Evolutionary conservation across 2,888 invertebrate species (phyloP).

Genomic region (Folsomia manolachei): DNA sequence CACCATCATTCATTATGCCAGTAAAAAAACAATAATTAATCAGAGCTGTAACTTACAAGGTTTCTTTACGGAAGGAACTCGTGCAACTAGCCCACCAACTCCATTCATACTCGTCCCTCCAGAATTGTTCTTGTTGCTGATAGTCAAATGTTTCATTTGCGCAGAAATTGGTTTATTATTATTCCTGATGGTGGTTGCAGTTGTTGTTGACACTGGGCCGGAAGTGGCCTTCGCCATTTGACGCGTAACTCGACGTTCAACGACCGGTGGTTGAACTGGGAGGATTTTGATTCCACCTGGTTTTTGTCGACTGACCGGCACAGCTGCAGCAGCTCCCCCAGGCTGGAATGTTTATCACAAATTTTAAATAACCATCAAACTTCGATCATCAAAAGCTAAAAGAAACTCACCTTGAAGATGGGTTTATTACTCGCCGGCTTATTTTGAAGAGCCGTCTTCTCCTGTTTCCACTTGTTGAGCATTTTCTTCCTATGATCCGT

Average conservation of each 20-base stretch:
- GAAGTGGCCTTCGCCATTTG: slow-evolving; percentile 36
- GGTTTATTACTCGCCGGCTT: background rate
- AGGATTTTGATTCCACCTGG: background rate
- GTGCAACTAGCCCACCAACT: too few relatives aligned
- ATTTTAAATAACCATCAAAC: background rate
- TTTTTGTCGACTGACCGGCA: background rate
- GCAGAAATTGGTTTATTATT: background rate
- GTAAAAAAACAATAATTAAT: too few relatives aligned
- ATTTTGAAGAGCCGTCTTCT: background rate
- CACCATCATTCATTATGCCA: too few relatives aligned
- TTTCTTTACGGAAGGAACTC: too few relatives aligned
- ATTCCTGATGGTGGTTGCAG: background rate
- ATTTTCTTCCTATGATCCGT: background rate
- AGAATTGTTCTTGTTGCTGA: too few relatives aligned
- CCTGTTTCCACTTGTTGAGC: background rate
- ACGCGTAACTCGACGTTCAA: slow-evolving; percentile 33
- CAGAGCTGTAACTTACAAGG: too few relatives aligned
- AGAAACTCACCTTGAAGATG: background rate
- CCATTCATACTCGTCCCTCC: too few relatives aligned
- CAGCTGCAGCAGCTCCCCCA: background rate
- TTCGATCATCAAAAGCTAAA: too few relatives aligned
- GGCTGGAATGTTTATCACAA: background rate
- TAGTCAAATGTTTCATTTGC: slow-evolving; percentile 22
- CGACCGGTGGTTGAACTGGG: background rate
- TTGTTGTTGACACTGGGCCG: background rate